Base-by-base conservation (phyloP, 2,888 invertebrate genomes). In the Fissipunctia ypsillon region DNA sequence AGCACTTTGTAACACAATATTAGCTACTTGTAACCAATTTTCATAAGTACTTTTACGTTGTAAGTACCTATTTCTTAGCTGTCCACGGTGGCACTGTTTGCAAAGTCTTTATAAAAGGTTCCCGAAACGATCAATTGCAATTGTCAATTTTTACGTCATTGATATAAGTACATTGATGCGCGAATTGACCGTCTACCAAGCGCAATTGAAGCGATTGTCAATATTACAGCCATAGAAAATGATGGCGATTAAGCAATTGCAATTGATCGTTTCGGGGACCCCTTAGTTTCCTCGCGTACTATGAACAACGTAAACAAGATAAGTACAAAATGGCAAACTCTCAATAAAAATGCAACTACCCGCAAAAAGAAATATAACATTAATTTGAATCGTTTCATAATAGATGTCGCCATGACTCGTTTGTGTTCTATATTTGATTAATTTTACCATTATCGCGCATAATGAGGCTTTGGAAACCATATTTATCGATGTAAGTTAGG, bases 361-460 rank as follows among this genome's bases (percentile, higher is more conserved):
- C 78, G 3, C 87, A 50, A 38, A 64, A 56, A 57, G 6, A n/a
- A 57, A 31, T 16, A 60, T 59, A 1, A 61, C n/a, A 38, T 48
- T 43, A 0, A 35, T 69, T 76, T 69, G 14, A 28, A 5, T 59
- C 41, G 52, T 61, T 9, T 43, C 12, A 0, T 35, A 57, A 73
- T 54, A 85, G 85, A 87, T 85, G 85, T 75, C 85, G 48, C 78
- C 71, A 12, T 19, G 31, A 48, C 9, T n/a, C 12, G 14, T 43
- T 6, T 25, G 1, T 16, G 12, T 69, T 73, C 10, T 35, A 14
- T 38, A 25, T 41, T 66, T 54, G 12, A 31, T 61, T 31, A 3
- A 52, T 50, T 57, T 66, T 16, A 3, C 2, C 1, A 52, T 31
- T 72, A 31, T 31, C 16, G 16, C 4, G 3, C 2, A 3, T 22